Evolutionary conservation across 2,797 vertebrate species (phyloP).

Genomic region (Calcarius lapponicus): DNA sequence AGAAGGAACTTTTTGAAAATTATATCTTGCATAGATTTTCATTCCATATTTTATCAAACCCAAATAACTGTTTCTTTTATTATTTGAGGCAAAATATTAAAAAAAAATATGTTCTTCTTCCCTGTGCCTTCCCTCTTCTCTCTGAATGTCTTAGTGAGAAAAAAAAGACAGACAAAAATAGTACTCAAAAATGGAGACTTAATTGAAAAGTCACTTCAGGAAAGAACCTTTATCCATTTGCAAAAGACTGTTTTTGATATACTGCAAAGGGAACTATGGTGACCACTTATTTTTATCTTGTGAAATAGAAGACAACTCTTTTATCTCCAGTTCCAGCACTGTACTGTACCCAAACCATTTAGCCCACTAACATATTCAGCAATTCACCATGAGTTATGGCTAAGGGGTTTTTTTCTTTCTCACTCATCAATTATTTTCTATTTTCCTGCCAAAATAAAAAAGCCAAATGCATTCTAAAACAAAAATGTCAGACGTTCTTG

Average conservation of each 20-base stretch:
- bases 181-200: background rate
- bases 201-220: background rate
- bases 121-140: background rate
- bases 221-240: background rate
- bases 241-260: background rate
- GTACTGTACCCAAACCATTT: background rate
- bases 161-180: background rate
- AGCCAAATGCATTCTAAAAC: background rate
- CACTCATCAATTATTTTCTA: conserved; percentile 38
- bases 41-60: background rate
- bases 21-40: background rate
- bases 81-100: background rate
- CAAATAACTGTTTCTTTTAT: background rate
- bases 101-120: background rate
- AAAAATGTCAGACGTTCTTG: conserved; percentile 10
- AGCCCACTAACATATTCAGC: background rate
- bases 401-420: background rate
- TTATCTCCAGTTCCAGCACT: background rate
- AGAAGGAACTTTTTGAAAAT: background rate
- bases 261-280: background rate
- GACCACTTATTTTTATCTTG: background rate
- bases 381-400: background rate
- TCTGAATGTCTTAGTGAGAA: background rate
- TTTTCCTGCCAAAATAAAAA: conserved; percentile 3
- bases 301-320: background rate